Evolutionary conservation across 2,888 invertebrate genomes (phyloP), one percentile per base, ranked within the genome.

Genomic region (Ceramica pisi): DNA sequence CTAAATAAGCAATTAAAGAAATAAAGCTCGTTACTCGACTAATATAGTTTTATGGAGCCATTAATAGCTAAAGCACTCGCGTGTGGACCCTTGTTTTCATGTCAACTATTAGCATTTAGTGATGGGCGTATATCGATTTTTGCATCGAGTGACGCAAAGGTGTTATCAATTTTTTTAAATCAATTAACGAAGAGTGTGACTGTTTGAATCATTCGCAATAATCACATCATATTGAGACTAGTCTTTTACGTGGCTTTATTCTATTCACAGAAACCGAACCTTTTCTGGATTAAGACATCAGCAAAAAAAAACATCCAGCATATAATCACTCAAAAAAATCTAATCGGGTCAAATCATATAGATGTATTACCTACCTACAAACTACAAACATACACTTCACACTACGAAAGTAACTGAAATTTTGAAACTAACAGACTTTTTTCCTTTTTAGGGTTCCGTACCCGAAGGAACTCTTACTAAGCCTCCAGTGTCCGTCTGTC

Each of bases 41-140:
- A 78, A 85, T 85, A 83, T 70, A 81, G 78, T 71, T 81, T 86
- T 88, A 86, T 84, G 82, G 80, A 80, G 69, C 77, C 67, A 82
- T 85, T 87, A 83, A 86, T 82, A 81, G 83, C 66, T 70, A 57
- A 75, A 76, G 74, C 78, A 84, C 67, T 83, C 73, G 76, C 78
- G 78, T 82, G 66, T 65, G 66, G 71, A 78, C 78, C 73, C 81
- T 73, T 76, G 80, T 75, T 80, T 82, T 80, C 81, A 75, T 78
- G 77, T 80, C 75, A 80, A 78, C 75, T 78, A 83, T 82, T 82
- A 86, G 75, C 80, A 82, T 81, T 81, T 78, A 81, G 84, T 76
- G 82, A n/a, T 75, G 83, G 50, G 62, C 41, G 1, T 1, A 10
- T 55, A 67, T 71, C 68, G 73, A 80, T 65, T 56, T 12, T 56